Evolutionary conservation across 2,888 invertebrate genomes (phyloP).

Genomic region (Carpatolechia fugitivella): DNA sequence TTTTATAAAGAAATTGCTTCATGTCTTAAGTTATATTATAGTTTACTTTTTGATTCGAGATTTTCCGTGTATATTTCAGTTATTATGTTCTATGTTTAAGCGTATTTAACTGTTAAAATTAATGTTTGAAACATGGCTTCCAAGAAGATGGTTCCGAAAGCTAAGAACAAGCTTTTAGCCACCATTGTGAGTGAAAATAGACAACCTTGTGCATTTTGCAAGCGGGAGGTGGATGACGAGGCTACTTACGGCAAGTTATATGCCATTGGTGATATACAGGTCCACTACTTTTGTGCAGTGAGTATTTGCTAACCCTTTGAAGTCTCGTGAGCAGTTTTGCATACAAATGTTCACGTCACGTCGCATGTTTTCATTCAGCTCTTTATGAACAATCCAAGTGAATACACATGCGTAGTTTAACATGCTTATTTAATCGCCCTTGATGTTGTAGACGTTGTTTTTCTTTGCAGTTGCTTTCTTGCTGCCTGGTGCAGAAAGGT

Average conservation of each 20-base stretch:
- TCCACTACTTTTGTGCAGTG: constrained; percentile 89
- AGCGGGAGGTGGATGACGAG: constrained; percentile 70
- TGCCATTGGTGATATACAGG: constrained; percentile 75
- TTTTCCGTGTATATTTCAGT: background rate
- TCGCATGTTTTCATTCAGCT: too few relatives aligned
- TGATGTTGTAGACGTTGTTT: background rate
- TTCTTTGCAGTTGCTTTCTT: constrained; percentile 82
- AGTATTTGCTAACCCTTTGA: constrained; percentile 35
- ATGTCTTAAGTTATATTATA: background rate
- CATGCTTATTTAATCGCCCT: background rate
- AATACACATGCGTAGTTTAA: background rate
- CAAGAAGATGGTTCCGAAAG: constrained; percentile 26
- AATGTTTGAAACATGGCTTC: constrained; percentile 28
- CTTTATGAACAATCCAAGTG: background rate
- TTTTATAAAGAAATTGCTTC: background rate
- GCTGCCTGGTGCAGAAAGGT: constrained; percentile 84
- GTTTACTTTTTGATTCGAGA: background rate
- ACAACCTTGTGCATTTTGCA: constrained; percentile 76
- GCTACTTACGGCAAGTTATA: constrained; percentile 78
- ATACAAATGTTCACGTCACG: too few relatives aligned
- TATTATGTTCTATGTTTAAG: background rate
- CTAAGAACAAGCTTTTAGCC: constrained; percentile 39
- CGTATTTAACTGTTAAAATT: background rate
- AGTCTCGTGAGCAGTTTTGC: too few relatives aligned
- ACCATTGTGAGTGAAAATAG: constrained; percentile 48